Evolutionary conservation across 2,113 vertebrate genomes (phyloP).

Genomic region (Guaruba guarouba): DNA sequence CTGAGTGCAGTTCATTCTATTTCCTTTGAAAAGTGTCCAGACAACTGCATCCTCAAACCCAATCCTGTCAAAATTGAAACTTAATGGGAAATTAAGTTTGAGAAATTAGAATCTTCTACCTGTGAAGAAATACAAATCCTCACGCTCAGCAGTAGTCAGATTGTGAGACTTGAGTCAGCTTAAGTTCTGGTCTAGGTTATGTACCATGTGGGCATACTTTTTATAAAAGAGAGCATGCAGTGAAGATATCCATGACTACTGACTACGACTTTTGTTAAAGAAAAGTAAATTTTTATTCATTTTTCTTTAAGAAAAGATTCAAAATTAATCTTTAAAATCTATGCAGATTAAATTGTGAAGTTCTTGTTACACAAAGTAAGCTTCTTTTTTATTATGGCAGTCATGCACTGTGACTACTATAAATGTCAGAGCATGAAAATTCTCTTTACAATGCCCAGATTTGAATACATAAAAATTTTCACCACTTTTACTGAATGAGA

Average conservation of each 20-base stretch:
- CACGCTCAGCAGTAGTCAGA: not conserved
- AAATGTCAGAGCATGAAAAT: not conserved
- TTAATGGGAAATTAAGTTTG: not conserved
- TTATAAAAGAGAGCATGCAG: not conserved
- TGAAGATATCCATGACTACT: not conserved
- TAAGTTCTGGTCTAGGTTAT: not conserved
- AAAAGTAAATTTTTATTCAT: not conserved
- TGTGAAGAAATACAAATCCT: not conserved
- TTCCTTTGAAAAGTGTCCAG: not conserved
- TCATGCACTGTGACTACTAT: not conserved
- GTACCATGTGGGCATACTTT: not conserved
- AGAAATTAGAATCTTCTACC: not conserved
- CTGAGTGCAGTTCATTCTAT: not conserved
- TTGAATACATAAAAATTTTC: not conserved
- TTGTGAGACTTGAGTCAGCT: not conserved
- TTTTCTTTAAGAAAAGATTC: not conserved
- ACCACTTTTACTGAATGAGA: slow-evolving; percentile 1
- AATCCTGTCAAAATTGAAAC: not conserved
- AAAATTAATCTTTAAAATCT: slow-evolving; percentile 16
- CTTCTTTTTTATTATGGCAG: not conserved
- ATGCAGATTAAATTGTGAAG: not conserved
- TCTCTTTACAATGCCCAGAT: not conserved
- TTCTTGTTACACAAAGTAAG: not conserved
- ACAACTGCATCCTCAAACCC: not conserved
- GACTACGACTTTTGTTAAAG: slow-evolving; percentile 4